phyloP scores from a whole-genome alignment of 2,888 invertebrate species.

The Alloplasta piceator region DNA sequence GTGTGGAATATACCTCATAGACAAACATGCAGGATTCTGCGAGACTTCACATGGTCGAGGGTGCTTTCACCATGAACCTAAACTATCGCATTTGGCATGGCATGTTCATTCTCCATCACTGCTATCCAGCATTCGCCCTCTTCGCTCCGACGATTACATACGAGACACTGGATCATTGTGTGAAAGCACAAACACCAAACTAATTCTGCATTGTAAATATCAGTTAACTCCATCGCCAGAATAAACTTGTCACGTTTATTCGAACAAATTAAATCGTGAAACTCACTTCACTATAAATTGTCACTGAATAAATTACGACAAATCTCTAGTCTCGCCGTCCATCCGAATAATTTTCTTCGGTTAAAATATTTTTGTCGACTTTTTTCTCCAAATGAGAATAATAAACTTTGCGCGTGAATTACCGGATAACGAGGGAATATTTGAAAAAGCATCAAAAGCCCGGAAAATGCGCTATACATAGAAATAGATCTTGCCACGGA shows the following conservation, averaged over 20 bases:
- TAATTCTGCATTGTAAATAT: conserved; percentile 4
- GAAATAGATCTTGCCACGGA: conserved; percentile 3
- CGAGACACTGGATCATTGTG: conserved; percentile 10
- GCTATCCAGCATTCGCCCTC: conserved; percentile 25
- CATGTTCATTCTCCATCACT: conserved; percentile 14
- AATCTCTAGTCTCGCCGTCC: background rate
- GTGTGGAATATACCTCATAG: no score
- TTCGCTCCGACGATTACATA: conserved; percentile 14
- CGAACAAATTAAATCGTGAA: no score
- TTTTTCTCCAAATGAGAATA: conserved; percentile 9
- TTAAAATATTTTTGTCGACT: background rate
- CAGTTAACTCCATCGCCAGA: no score
- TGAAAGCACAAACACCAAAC: background rate
- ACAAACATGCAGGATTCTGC: conserved; percentile 49
- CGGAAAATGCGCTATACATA: conserved; percentile 2
- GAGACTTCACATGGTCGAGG: conserved; percentile 49
- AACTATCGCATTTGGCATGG: conserved; percentile 44
- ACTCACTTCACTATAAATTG: no score
- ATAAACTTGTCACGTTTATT: no score
- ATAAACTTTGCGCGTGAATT: conserved; percentile 17
- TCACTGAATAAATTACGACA: conserved; percentile 15
- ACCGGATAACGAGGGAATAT: conserved; percentile 1
- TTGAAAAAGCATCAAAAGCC: conserved; percentile 72
- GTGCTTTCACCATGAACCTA: conserved; percentile 40
- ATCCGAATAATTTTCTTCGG: no score